Base-by-base conservation (phyloP, 1,140 invertebrate species). In the Diabrotica virgifera region DNA sequence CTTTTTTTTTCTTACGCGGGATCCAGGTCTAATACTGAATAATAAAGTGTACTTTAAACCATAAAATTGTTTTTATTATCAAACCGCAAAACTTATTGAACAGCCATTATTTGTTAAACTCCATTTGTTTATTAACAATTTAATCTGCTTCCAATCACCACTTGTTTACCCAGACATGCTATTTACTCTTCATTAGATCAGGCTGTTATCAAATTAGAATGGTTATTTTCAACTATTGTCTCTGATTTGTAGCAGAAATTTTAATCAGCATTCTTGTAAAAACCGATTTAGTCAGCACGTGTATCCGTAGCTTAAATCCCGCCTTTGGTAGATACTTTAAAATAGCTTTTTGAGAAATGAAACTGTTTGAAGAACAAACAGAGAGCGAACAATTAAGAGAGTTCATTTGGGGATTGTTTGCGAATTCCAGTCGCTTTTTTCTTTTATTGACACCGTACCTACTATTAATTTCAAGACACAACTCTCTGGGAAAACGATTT, bases 361-460 rank as follows among this genome's bases (percentile, higher is more conserved):
- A 62, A 54, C 6, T 37, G 9, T 11, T 54, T 7, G 61, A 53
- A 35, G 52, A 63, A 11, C 36, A 63, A 63, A 54, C 40, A 24
- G 37, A 63, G 24, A 24, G 13, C 5, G 53, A 36, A 55, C 53
- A 55, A 55, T 55, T 55, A 55, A 55, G 35, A 55, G 35, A 10
- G 9, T 2, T 55, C 40, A 46, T 46, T 46, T 46, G 40, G 40
- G 40, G n/a, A 46, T 46, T 46, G 40, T 46, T 46, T 46, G 5
- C 40, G 40, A 46, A 46, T 46, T 46, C 40, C 40, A 46, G 40
- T 46, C 40, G 40, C 40, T 46, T 46, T 46, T 46, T 46, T n/a
- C 40, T 46, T 46, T 46, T 46, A 46, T 46, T 46, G 8, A 46
- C 40, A 46, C 40, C 40, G 40, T 46, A 46, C 8, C 40, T 46